Evolutionary conservation across 2,113 vertebrate genomes (phyloP), one percentile per base, ranked within the genome.

Genomic region (Hymenochirus boettgeri): DNA sequence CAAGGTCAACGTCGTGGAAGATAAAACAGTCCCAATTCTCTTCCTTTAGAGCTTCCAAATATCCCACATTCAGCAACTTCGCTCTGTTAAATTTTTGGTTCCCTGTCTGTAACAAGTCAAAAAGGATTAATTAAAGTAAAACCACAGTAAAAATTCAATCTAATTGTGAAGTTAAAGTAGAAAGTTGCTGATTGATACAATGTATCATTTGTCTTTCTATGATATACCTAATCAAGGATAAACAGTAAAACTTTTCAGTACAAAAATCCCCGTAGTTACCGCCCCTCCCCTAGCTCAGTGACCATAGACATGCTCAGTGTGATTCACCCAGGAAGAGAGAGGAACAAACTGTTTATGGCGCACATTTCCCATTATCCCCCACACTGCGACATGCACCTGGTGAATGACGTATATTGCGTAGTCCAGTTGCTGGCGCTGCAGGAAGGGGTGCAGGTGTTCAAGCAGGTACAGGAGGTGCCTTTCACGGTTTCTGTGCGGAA

Each of bases 1-100:
- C 77, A 67, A 99, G 82, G 75, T 99, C 96, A 63, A 98, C 96
- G 26, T 99, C 96, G 1, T 98, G 96, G 77, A 99, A 96, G 73
- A 99, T 85, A 66, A 99, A 98, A 70, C 96, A 99, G 55, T 96
- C 92, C 96, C 95, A 99, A 19, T 56, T 79, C 18, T 79, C 82
- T 73, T 99, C 91, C 73, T 93, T 99, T 57, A 98, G 77, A 4
- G 96, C 91, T 75, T 99, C 96, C 69, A 99, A 67, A 73, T 92
- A 99, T 8, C 96, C 96, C 37, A 97, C 82, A 45, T 99, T 99
- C 74, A 99, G 76, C 73, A 99, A 81, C 81, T 93, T 98, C 72
- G 96, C 96, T 58, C 96, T 87, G 79, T 99, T 98, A 77, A 99
- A 99, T 51, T 85, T 96, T 18, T 71, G 82, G 71, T 76, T 85